Conservation (phyloP, 2,797 vertebrate genomes). For the Zenarchopterus dispar region DNA sequence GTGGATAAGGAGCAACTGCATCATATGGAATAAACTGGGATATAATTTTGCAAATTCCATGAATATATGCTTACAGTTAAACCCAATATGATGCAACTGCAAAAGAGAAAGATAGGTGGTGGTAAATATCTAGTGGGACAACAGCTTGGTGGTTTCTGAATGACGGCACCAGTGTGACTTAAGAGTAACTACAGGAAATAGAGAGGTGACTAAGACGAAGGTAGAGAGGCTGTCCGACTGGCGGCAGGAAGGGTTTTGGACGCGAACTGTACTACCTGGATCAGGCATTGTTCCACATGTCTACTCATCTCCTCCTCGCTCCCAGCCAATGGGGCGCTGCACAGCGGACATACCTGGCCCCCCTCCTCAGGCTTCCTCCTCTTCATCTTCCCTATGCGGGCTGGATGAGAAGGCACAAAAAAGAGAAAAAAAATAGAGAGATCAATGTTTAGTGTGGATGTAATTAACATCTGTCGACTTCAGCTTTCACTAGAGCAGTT, state of each 20-base stretch:
- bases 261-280: conserved; percentile 92
- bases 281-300: conserved; percentile 99
- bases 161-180: conserved; percentile 21
- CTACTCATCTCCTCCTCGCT: conserved; percentile 99
- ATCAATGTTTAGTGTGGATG: conserved; percentile 2
- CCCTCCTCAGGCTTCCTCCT: conserved; percentile 99
- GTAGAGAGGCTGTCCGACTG: conserved; percentile 64
- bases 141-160: conserved; percentile 20
- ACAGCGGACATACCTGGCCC: conserved; percentile 99
- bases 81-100: conserved; percentile 53
- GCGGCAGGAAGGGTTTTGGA: conserved; percentile 53
- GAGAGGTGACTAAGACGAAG: conserved; percentile 55
- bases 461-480: not conserved
- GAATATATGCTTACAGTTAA: conserved; percentile 6
- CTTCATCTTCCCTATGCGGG: conserved; percentile 99
- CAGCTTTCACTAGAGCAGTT: too few species aligned
- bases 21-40: conserved; percentile 51
- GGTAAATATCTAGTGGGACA: conserved; percentile 4
- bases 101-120: conserved; percentile 16
- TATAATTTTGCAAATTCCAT: not conserved
- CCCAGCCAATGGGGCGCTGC: conserved; percentile 96
- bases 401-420: conserved; percentile 73
- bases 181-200: conserved; percentile 62
- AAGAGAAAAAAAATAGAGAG: conserved; percentile 5
- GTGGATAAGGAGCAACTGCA: conserved; percentile 25